These are phyloP conservation scores for Sphyrna mokarran DNA, from an alignment of 2,113 vertebrate genomes.

Conservation along the genomic window DNA sequence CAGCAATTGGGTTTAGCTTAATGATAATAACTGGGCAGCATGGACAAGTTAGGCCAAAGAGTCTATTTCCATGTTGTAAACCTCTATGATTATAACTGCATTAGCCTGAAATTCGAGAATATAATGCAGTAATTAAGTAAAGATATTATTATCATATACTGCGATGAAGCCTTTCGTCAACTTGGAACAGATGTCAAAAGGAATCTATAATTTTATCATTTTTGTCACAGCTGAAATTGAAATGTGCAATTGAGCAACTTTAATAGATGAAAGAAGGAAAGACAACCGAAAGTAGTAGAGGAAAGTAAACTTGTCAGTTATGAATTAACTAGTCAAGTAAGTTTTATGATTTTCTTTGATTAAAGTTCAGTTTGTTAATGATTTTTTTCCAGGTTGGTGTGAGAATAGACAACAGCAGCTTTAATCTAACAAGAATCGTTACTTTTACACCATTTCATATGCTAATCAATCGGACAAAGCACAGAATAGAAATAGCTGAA, in stretches of 20 bases:
- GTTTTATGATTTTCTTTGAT: background rate
- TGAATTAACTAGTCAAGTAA: background rate
- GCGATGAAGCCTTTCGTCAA: background rate
- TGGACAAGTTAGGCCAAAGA: too few relatives aligned
- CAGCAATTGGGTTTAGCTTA: too few relatives aligned
- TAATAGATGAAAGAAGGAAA: background rate
- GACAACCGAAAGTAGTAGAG: background rate
- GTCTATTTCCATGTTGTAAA: too few relatives aligned
- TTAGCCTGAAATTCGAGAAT: background rate
- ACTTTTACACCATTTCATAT: slow-evolving; percentile 90
- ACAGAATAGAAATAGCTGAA: slow-evolving; percentile 71
- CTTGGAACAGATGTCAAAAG: background rate
- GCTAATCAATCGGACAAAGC: slow-evolving; percentile 86
- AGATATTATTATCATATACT: background rate
- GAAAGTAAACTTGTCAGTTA: background rate
- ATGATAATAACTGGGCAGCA: too few relatives aligned
- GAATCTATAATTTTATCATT: background rate
- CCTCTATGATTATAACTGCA: background rate
- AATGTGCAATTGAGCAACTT: background rate
- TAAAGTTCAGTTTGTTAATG: background rate
- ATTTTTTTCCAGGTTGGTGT: slow-evolving; percentile 72
- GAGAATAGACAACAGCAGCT: slow-evolving; percentile 87
- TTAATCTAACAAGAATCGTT: slow-evolving; percentile 92
- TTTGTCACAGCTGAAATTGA: background rate
- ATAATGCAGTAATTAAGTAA: background rate